phyloP scores from a whole-genome alignment of 2,797 vertebrate species.

The Scleropages formosus region DNA sequence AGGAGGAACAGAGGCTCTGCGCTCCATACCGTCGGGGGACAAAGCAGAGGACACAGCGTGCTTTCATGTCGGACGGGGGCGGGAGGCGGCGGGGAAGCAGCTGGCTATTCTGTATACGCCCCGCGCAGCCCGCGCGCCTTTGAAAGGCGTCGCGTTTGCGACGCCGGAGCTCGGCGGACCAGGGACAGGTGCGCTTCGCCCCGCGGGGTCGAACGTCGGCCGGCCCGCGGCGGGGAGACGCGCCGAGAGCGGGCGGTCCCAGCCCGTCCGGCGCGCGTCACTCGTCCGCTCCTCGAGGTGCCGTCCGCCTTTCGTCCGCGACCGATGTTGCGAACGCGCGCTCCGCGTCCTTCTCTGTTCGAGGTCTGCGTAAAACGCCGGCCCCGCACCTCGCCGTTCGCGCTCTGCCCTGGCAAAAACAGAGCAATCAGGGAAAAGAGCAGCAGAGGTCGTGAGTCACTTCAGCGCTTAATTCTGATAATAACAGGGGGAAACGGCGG shows the following conservation, averaged over 20 bases:
- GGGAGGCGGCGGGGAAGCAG: neutral
- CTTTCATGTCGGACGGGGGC: neutral
- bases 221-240: neutral
- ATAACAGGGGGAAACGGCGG: slow-evolving; percentile 16
- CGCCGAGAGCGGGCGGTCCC: neutral
- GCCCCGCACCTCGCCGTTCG: no score
- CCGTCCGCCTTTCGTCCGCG: no score
- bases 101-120: neutral
- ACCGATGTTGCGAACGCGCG: neutral
- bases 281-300: no score
- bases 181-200: no score
- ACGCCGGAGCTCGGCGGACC: neutral
- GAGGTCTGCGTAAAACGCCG: neutral
- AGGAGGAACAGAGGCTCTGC: neutral
- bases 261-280: no score
- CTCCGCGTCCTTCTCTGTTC: neutral
- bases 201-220: no score
- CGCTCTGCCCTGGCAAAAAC: slow-evolving; percentile 13
- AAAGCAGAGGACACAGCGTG: neutral
- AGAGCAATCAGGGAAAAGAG: neutral
- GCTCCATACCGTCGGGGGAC: neutral
- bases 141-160: neutral
- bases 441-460: slow-evolving; percentile 20
- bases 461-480: slow-evolving; percentile 21
- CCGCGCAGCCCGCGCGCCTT: neutral